A percentile compares a stretch with the other conserved stretches of the same genome.
These are phyloP conservation scores for Parasteatoda lunata DNA, from an alignment of 2,888 invertebrate species.

Conservation along the genomic window DNA sequence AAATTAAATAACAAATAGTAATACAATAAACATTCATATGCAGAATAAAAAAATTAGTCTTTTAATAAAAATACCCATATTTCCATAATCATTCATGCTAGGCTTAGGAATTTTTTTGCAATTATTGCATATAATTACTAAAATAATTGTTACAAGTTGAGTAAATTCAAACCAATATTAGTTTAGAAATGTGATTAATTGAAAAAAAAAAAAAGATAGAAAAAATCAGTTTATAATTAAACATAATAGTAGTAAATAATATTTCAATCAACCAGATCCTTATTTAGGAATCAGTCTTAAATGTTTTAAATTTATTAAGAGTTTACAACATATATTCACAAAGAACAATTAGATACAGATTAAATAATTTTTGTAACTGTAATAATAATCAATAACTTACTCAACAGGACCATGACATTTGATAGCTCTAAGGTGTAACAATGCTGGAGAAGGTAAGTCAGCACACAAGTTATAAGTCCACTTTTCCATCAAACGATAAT, in stretches of 20 bases:
- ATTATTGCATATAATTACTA: too few species aligned
- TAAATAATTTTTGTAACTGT: background rate
- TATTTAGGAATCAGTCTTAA: background rate
- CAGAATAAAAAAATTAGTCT: too few species aligned
- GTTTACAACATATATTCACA: background rate
- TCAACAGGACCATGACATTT: conserved; percentile 91
- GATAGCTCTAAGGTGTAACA: conserved; percentile 82
- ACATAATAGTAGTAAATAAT: too few species aligned
- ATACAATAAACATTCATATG: too few species aligned
- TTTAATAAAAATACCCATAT: too few species aligned
- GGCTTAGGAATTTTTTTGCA: too few species aligned
- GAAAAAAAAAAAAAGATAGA: background rate
- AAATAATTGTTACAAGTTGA: too few species aligned
- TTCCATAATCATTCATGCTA: too few species aligned
- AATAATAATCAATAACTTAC: conserved; percentile 30
- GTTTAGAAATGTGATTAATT: too few species aligned
- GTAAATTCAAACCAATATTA: too few species aligned
- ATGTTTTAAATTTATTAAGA: background rate
- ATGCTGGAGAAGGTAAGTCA: conserved; percentile 85
- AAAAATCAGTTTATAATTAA: background rate
- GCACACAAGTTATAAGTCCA: conserved; percentile 93
- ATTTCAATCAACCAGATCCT: too few species aligned
- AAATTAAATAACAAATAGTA: too few species aligned
- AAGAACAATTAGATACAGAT: background rate
- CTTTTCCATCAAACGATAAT: conserved; percentile 88